These are phyloP conservation scores for Polypedilum pembai DNA, from an alignment of 1,140 invertebrate genomes.

Conservation along the genomic window DNA sequence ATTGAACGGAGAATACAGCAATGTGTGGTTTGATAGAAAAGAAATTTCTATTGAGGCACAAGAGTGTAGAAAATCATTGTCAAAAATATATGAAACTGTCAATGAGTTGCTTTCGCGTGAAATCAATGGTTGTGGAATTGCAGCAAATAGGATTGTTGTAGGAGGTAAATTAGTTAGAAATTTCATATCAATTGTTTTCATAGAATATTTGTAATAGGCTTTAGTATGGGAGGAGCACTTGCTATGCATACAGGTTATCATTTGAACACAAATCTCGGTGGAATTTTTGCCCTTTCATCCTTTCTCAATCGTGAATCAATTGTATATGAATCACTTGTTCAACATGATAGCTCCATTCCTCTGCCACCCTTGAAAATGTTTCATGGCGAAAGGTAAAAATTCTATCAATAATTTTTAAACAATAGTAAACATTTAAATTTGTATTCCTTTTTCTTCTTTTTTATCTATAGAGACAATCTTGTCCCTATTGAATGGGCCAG, in stretches of 20 bases:
- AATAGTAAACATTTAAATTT: not conserved
- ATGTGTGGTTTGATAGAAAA: constrained; percentile 65
- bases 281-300: constrained; percentile 61
- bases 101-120: constrained; percentile 55
- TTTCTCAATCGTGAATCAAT: constrained; percentile 62
- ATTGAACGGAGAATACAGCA: constrained; percentile 51
- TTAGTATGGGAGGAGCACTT: constrained; percentile 69
- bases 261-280: constrained; percentile 53
- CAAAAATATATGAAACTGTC: constrained; percentile 49
- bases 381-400: constrained; percentile 42
- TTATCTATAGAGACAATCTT: constrained; percentile 43
- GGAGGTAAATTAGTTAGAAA: constrained; percentile 41
- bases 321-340: constrained; percentile 49
- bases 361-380: constrained; percentile 45
- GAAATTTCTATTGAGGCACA: constrained; percentile 50
- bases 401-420: not conserved
- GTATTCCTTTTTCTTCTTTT: constrained; percentile 34
- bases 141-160: constrained; percentile 56
- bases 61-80: constrained; percentile 54
- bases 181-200: constrained; percentile 29
- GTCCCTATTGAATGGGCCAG: constrained; percentile 50
- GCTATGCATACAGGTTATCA: constrained; percentile 58
- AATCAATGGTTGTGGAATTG: constrained; percentile 51
- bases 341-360: not conserved
- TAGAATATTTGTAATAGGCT: constrained; percentile 50